These are phyloP conservation scores for Oncorhynchus masou DNA, from an alignment of 2,113 vertebrate species.

Conservation along the genomic window DNA sequence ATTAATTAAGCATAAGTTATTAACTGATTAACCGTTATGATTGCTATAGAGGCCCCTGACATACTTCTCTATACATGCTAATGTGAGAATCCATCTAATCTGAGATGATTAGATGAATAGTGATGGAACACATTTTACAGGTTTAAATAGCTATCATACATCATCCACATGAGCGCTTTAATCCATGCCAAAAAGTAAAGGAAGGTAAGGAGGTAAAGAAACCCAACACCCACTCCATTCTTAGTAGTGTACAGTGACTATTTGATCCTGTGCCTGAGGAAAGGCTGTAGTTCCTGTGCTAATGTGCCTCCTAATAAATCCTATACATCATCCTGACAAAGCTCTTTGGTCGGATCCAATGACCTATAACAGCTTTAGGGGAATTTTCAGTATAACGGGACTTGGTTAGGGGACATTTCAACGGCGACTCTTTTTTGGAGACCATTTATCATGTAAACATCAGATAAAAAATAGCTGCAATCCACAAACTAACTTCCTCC, in stretches of 20 bases:
- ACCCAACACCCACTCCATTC: conserved; percentile 32
- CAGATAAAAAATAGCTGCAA: neutral
- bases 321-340: conserved; percentile 38
- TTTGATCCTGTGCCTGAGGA: conserved; percentile 34
- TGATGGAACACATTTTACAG: conserved; percentile 16
- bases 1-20: too few relatives aligned
- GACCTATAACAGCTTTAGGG: neutral
- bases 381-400: neutral
- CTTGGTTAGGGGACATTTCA: conserved; percentile 6
- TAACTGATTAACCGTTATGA: too few relatives aligned
- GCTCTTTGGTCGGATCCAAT: conserved; percentile 17
- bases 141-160: conserved; percentile 30
- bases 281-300: conserved; percentile 42
- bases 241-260: conserved; percentile 23
- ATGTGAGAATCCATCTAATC: too few relatives aligned
- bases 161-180: neutral
- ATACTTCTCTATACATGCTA: too few relatives aligned
- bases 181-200: too few relatives aligned
- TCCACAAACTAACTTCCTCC: conserved; percentile 13
- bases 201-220: conserved; percentile 30
- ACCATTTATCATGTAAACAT: conserved; percentile 18
- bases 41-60: too few relatives aligned
- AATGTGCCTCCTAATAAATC: conserved; percentile 43
- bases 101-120: too few relatives aligned
- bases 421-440: neutral